These are phyloP conservation scores for Habrosyne pyritoides DNA, from an alignment of 2,888 invertebrate genomes.

Conservation along the genomic window DNA sequence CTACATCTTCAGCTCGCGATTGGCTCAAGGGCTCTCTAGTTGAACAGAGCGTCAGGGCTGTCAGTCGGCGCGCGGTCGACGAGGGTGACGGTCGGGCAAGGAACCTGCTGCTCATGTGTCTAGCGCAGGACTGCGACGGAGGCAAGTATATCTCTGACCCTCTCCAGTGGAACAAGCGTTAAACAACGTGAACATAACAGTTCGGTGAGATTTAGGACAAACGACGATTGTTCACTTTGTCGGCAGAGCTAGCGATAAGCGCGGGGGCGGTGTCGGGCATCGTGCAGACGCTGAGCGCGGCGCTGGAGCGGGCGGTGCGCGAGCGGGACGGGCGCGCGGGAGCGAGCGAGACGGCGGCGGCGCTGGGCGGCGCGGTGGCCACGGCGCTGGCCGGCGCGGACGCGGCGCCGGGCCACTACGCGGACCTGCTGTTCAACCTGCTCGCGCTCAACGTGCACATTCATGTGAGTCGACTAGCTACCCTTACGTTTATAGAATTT, in stretches of 20 bases:
- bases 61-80: conserved; percentile 12
- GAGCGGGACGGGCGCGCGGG: conserved; percentile 12
- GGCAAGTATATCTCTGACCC: conserved; percentile 28
- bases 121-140: conserved; percentile 28
- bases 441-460: conserved; percentile 42
- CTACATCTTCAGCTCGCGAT: conserved; percentile 57
- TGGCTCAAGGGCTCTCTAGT: conserved; percentile 66
- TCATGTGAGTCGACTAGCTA: conserved; percentile 2
- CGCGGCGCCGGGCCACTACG: conserved; percentile 5
- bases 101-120: conserved; percentile 35
- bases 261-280: conserved; percentile 27
- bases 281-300: conserved; percentile 25
- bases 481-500: too few relatives aligned
- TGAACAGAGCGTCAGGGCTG: conserved; percentile 11
- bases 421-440: conserved; percentile 27
- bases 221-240: conserved; percentile 2
- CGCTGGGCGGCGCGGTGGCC: conserved; percentile 16
- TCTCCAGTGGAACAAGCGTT: too few relatives aligned
- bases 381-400: conserved; percentile 17
- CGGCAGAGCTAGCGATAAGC: conserved; percentile 44
- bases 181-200: too few relatives aligned
- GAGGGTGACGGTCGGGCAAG: conserved; percentile 10
- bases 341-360: conserved; percentile 9
- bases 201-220: too few relatives aligned
- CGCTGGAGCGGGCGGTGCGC: conserved; percentile 19